These are phyloP conservation scores for Muntiacus muntjak DNA, from an alignment of 2,113 vertebrate species.

Conservation along the genomic window DNA sequence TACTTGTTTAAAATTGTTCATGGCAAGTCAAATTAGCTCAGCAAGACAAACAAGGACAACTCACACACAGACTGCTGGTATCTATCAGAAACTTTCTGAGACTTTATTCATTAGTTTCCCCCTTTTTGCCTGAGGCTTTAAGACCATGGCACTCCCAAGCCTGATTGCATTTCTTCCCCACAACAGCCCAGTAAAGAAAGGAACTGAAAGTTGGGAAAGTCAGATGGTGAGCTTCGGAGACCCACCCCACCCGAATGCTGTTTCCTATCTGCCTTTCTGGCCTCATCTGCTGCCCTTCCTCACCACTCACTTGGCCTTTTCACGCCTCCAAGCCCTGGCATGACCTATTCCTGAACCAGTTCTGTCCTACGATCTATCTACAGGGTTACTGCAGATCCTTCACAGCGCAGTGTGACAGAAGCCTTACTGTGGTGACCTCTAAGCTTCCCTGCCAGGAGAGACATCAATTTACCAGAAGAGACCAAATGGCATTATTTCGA, in stretches of 20 bases:
- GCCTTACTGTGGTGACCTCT: not conserved
- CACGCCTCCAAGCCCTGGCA: not conserved
- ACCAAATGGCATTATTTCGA: not conserved
- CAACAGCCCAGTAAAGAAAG: not conserved
- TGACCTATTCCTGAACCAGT: not conserved
- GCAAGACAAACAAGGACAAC: not conserved
- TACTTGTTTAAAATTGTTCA: not conserved
- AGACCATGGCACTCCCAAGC: not conserved
- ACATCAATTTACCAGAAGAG: not conserved
- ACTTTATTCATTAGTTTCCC: not conserved
- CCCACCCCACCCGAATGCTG: not conserved
- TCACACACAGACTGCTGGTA: not conserved
- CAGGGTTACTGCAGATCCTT: not conserved
- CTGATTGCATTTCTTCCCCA: not conserved
- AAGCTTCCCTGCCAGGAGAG: not conserved
- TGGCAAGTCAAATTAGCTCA: not conserved
- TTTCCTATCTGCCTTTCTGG: not conserved
- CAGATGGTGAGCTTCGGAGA: not conserved
- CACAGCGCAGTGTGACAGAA: not conserved
- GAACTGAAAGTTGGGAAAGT: not conserved
- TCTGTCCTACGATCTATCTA: not conserved
- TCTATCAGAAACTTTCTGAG: not conserved
- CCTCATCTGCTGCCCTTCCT: not conserved
- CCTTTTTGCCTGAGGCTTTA: not conserved
- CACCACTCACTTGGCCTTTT: not conserved